Conservation (phyloP, 2,888 invertebrate genomes). For the Drosophila meridiana region DNA sequence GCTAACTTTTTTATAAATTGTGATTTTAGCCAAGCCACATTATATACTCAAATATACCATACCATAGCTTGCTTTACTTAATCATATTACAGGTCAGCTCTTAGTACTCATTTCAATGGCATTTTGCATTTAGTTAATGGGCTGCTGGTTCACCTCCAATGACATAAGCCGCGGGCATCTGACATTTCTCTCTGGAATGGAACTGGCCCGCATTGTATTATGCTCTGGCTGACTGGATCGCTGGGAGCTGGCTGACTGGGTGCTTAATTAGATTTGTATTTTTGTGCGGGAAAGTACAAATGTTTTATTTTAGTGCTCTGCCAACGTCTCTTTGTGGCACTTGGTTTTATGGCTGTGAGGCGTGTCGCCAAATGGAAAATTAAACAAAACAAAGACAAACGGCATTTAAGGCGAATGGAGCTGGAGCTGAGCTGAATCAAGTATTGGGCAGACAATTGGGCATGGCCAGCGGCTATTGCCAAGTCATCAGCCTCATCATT, state of each 20-base stretch:
- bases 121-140: slow-evolving; percentile 7
- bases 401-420: slow-evolving; percentile 38
- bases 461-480: slow-evolving; percentile 11
- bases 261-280: slow-evolving; percentile 53
- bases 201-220: slow-evolving; percentile 32
- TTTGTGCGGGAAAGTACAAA: slow-evolving; percentile 25
- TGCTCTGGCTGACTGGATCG: slow-evolving; percentile 4
- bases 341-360: slow-evolving; percentile 37
- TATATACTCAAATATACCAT: too few species aligned
- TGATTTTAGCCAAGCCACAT: too few species aligned
- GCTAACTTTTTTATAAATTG: too few species aligned
- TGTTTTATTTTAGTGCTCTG: slow-evolving; percentile 27
- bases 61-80: neutral
- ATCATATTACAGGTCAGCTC: neutral
- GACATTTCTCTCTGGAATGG: slow-evolving; percentile 21
- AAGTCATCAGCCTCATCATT: slow-evolving; percentile 27
- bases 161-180: slow-evolving; percentile 34
- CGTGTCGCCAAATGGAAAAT: slow-evolving; percentile 51
- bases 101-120: neutral
- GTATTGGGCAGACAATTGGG: slow-evolving; percentile 20
- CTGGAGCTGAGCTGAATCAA: slow-evolving; percentile 25
- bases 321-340: slow-evolving; percentile 30
- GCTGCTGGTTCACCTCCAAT: slow-evolving; percentile 23
- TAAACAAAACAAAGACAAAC: slow-evolving; percentile 30
- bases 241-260: slow-evolving; percentile 15